phyloP scores from a whole-genome alignment of 2,797 vertebrate genomes.

The Pempheris klunzingeri region DNA sequence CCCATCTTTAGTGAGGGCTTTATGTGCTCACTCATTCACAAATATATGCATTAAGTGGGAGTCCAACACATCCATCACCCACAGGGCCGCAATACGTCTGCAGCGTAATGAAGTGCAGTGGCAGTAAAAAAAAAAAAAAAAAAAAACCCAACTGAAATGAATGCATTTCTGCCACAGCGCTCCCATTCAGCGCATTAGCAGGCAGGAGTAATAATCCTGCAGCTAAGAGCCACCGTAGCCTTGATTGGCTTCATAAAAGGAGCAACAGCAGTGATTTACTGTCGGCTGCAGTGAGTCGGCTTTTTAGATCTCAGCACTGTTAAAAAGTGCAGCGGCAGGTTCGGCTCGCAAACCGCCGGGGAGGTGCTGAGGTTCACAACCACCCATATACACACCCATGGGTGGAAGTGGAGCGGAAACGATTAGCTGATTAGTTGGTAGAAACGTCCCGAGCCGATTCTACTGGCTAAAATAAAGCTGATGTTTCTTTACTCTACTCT shows the following conservation, averaged over 20 bases:
- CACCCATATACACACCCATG: not conserved
- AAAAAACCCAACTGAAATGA: constrained; percentile 1
- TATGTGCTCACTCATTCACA: constrained; percentile 5
- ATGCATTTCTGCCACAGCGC: constrained; percentile 30
- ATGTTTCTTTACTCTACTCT: no score
- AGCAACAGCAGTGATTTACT: constrained; percentile 36
- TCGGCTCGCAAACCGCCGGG: no score
- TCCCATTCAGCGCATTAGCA: constrained; percentile 29
- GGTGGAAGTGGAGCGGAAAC: not conserved
- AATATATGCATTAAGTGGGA: not conserved
- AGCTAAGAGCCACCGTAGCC: constrained; percentile 23
- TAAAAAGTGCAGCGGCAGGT: not conserved
- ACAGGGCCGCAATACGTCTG: constrained; percentile 1
- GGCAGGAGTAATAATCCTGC: constrained; percentile 33
- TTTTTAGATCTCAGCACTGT: not conserved
- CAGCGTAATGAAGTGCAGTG: constrained; percentile 17
- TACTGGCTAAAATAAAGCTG: not conserved
- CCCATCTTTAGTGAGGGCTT: no score
- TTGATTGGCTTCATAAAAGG: constrained; percentile 23
- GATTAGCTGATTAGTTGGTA: not conserved
- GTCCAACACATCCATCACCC: constrained; percentile 7
- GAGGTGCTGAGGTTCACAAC: not conserved
- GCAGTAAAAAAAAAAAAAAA: no score
- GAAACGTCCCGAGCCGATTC: no score
- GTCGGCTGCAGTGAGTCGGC: not conserved